A percentile compares a stretch with the other conserved stretches of the same genome.
These are phyloP conservation scores for Carollia perspicillata DNA, from an alignment of 2,113 vertebrate genomes.

Conservation along the genomic window DNA sequence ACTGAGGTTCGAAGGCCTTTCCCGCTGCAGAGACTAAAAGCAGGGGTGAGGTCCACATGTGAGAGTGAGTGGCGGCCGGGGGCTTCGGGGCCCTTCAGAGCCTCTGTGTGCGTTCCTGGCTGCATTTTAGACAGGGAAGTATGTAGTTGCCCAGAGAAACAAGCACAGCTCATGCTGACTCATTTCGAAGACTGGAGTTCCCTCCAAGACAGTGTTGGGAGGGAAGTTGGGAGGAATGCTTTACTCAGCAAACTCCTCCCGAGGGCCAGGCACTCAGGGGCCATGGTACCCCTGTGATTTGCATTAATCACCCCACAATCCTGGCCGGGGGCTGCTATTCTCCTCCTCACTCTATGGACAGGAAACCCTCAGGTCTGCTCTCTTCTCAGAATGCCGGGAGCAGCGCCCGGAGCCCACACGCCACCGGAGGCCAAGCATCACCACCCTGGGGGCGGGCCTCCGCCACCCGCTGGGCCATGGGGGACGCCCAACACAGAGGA, in stretches of 20 bases:
- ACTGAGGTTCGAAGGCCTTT: neutral
- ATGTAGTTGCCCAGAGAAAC: neutral
- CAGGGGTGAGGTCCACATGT: neutral
- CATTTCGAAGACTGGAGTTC: slow-evolving; percentile 32
- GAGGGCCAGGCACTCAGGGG: neutral
- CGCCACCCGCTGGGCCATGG: neutral
- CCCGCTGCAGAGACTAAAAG: neutral
- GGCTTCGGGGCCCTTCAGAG: neutral
- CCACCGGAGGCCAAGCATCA: neutral
- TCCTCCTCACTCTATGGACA: neutral
- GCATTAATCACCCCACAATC: neutral
- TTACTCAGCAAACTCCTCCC: neutral
- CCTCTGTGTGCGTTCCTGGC: neutral
- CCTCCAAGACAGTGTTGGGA: neutral
- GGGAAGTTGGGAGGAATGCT: neutral
- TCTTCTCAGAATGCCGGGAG: neutral
- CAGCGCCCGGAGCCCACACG: neutral
- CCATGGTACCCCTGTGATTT: neutral
- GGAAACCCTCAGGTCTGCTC: neutral
- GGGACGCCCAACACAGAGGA: neutral
- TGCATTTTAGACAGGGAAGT: slow-evolving; percentile 41
- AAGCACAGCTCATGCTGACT: neutral
- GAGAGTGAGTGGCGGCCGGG: neutral
- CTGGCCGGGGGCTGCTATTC: neutral
- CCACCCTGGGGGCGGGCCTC: neutral